These are phyloP conservation scores for Pyrocoelia pectoralis DNA, from an alignment of 2,888 invertebrate species.

Conservation along the genomic window DNA sequence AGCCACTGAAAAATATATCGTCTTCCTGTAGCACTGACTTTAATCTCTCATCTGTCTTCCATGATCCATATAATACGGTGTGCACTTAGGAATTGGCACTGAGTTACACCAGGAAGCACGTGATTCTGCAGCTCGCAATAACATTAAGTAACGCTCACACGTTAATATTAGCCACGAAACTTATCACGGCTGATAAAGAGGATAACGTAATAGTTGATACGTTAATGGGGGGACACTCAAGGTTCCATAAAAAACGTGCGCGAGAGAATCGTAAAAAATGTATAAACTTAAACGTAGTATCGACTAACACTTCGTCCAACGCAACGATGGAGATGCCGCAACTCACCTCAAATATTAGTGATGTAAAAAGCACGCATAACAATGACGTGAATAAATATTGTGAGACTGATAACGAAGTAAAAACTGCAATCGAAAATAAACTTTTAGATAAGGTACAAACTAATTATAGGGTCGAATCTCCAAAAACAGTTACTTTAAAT, in stretches of 20 bases:
- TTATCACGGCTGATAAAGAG: conserved; percentile 32
- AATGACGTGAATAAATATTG: conserved; percentile 15
- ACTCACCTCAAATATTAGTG: conserved; percentile 16
- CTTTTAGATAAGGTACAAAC: conserved; percentile 19
- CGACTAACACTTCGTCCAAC: conserved; percentile 17
- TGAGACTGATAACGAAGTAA: conserved; percentile 23
- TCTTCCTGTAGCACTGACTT: conserved; percentile 20
- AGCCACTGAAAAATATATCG: conserved; percentile 17
- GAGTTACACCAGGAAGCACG: conserved; percentile 29
- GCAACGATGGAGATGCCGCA: conserved; percentile 28
- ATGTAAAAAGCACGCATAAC: conserved; percentile 15
- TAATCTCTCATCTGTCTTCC: conserved; percentile 33
- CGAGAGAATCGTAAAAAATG: conserved; percentile 40
- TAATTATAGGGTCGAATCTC: conserved; percentile 57
- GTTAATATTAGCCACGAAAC: conserved; percentile 25
- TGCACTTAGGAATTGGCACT: conserved; percentile 38
- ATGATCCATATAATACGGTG: conserved; percentile 32
- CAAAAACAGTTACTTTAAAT: conserved; percentile 43
- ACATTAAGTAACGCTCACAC: conserved; percentile 17
- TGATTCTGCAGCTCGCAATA: conserved; percentile 30
- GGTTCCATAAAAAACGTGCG: conserved; percentile 42
- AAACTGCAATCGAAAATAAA: conserved; percentile 27
- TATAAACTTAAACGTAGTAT: conserved; percentile 32
- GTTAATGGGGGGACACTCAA: conserved; percentile 41
- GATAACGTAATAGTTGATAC: conserved; percentile 41